Conservation (phyloP, 2,113 vertebrate species). For the Petaurus breviceps region DNA sequence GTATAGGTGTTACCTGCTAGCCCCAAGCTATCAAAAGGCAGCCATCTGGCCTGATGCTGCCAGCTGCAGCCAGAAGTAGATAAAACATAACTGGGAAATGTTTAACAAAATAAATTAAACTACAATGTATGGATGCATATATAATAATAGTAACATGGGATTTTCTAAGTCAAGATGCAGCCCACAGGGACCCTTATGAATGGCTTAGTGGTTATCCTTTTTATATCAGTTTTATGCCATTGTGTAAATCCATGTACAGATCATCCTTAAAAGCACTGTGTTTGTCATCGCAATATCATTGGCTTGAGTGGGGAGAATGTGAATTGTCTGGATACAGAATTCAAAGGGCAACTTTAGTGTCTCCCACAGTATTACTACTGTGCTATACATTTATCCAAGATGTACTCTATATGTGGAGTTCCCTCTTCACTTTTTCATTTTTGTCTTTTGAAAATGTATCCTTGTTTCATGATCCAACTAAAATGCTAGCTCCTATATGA, state of each 20-base stretch:
- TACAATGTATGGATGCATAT: neutral
- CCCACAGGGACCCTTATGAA: neutral
- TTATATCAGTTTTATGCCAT: neutral
- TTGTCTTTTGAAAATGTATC: neutral
- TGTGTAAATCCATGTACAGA: neutral
- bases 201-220: neutral
- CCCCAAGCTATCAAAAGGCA: neutral
- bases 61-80: neutral
- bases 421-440: neutral
- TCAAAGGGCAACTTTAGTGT: neutral
- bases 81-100: neutral
- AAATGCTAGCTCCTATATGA: neutral
- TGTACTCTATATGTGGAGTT: neutral
- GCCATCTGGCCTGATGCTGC: neutral
- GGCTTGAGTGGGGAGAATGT: neutral
- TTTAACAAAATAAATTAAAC: neutral
- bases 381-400: neutral
- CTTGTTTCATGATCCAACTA: neutral
- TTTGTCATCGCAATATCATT: neutral
- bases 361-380: neutral
- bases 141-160: neutral
- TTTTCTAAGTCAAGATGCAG: neutral
- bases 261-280: neutral
- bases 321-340: neutral
- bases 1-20: neutral